These are phyloP conservation scores for Agapornis roseicollis DNA, from an alignment of 2,113 vertebrate genomes.

Conservation along the genomic window DNA sequence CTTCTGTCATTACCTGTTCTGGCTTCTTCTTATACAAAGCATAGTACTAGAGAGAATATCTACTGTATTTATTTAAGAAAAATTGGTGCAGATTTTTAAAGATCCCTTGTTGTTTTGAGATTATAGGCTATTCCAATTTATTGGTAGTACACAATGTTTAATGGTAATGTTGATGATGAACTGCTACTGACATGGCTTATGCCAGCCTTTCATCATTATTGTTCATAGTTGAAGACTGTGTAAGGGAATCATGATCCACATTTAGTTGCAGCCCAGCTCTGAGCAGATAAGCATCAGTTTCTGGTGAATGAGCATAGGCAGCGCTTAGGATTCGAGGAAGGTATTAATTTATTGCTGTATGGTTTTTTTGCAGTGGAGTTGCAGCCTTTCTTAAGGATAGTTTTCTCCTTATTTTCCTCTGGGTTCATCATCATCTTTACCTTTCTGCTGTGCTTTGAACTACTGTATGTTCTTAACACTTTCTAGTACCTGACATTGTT, in stretches of 20 bases:
- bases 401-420: background rate
- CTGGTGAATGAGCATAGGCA: background rate
- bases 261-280: background rate
- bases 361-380: background rate
- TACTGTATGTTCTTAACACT: background rate
- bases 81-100: background rate
- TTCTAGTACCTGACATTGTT: background rate
- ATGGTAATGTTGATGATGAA: background rate
- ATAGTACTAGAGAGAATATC: background rate
- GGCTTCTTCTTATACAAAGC: background rate
- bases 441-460: background rate
- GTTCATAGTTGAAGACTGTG: background rate
- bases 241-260: background rate
- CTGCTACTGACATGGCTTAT: background rate
- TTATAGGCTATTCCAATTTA: background rate
- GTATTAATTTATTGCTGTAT: background rate
- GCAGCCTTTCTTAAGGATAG: constrained; percentile 21
- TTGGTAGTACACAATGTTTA: background rate
- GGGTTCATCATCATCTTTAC: background rate
- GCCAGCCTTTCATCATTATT: background rate
- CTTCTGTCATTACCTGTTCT: background rate
- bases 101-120: background rate
- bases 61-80: background rate
- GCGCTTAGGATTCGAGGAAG: background rate
- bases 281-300: background rate